Conservation (phyloP, 2,888 invertebrate species). For the Acanthoscelides obtectus region DNA sequence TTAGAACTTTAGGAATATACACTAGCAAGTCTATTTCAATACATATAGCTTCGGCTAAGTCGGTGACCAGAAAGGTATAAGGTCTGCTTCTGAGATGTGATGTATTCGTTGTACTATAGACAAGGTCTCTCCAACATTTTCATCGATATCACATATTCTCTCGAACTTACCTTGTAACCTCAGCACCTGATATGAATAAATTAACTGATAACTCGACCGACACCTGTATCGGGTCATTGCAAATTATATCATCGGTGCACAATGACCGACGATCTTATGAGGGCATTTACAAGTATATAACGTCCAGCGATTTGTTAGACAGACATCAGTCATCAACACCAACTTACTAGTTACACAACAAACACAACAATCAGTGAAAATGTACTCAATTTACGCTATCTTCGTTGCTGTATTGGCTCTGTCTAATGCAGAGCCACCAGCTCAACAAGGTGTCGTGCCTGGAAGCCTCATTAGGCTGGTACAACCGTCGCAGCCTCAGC, state of each 20-base stretch:
- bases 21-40: too few relatives aligned
- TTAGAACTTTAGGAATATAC: too few relatives aligned
- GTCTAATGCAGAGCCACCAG: background rate
- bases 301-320: background rate
- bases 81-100: too few relatives aligned
- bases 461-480: background rate
- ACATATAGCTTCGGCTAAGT: too few relatives aligned
- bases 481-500: background rate
- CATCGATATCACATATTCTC: background rate
- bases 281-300: background rate
- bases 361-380: background rate
- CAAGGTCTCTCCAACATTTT: background rate
- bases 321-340: background rate
- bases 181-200: constrained; percentile 8
- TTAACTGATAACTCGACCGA: constrained; percentile 4
- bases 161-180: background rate
- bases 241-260: constrained; percentile 2
- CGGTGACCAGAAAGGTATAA: too few relatives aligned
- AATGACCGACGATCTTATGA: background rate
- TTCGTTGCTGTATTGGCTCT: background rate
- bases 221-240: constrained; percentile 6
- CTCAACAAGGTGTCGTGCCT: background rate
- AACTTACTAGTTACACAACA: background rate
- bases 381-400: background rate
- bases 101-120: background rate